phyloP scores from a whole-genome alignment of 2,797 vertebrate species.

The Gallirallus australis region DNA sequence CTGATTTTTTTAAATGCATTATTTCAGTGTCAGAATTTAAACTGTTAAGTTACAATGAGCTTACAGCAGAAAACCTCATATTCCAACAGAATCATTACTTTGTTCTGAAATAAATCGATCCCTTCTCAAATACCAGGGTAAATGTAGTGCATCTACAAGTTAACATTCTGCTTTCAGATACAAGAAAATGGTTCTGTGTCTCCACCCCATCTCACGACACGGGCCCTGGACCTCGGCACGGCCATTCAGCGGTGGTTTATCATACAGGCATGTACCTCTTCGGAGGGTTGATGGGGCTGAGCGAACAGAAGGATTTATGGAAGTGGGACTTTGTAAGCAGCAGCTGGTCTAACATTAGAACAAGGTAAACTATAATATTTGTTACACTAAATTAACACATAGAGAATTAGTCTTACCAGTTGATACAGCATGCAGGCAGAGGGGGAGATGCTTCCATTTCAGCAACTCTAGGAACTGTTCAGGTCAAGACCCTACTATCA shows the following conservation, averaged over 20 bases:
- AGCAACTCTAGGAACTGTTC: background rate
- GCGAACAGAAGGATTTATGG: constrained; percentile 90
- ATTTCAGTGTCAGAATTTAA: background rate
- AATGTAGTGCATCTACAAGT: background rate
- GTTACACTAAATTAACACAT: background rate
- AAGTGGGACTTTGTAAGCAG: constrained; percentile 81
- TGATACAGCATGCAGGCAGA: accelerated
- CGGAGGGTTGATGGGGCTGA: constrained; percentile 84
- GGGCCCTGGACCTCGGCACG: constrained; percentile 86
- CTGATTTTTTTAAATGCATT: background rate
- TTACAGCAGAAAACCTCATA: background rate
- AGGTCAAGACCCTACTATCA: background rate
- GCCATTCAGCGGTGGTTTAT: constrained; percentile 83
- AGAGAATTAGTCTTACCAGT: background rate
- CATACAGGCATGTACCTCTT: constrained; percentile 86
- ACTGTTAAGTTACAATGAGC: background rate
- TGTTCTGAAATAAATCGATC: background rate
- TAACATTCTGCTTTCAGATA: constrained; percentile 74
- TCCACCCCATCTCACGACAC: constrained; percentile 7
- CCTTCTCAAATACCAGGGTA: background rate
- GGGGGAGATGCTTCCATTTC: background rate
- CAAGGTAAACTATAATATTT: constrained; percentile 73
- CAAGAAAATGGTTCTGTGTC: constrained; percentile 78
- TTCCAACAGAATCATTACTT: background rate
- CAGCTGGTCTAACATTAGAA: constrained; percentile 83